Base-by-base conservation (phyloP, 1,140 invertebrate species). In the Antheraea mylitta region DNA sequence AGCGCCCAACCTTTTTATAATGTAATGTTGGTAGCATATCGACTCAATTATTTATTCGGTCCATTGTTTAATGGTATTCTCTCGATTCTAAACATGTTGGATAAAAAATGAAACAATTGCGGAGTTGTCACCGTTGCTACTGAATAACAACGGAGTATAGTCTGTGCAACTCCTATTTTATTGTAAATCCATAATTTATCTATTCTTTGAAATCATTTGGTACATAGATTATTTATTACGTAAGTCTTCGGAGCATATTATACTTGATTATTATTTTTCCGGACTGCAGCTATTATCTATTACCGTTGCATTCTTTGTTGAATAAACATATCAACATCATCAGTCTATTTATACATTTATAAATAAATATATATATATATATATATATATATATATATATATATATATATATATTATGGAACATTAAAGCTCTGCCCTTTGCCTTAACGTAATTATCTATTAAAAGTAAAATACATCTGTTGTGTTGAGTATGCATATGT, bases 21-120 rank as follows among this genome's bases (percentile, higher is more conserved):
- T 42, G 72, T 76, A 69, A 68, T 69, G 69, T 58, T 71, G 71
- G 68, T 76, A 74, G 70, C 72, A 70, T 79, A 76, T 70, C 73
- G 68, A 71, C 58, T 69, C 70, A 69, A 66, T 53, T 79, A 76
- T 76, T 79, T 75, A 73, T 72, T 53, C 66, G 68, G 69, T 72
- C 76, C 73, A 79, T 84, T 86, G 78, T 84, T 71, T 69, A 73
- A 73, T 65, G 69, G 74, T 70, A 82, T 83, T 86, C 79, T 74
- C 73, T 79, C 69, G 73, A 83, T 80, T 79, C 76, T 81, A 72
- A 80, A 80, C 72, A 74, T 70, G 68, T 69, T 78, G 75, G 83
- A 81, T 77, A 77, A 80, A 74, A 75, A 74, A 75, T 71, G 64
- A 18, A 38, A 69, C 16, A 16, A 53, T 53, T 53, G 16, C 45